These are phyloP conservation scores for Hemitrygon akajei DNA, from an alignment of 2,797 vertebrate genomes.

Conservation along the genomic window DNA sequence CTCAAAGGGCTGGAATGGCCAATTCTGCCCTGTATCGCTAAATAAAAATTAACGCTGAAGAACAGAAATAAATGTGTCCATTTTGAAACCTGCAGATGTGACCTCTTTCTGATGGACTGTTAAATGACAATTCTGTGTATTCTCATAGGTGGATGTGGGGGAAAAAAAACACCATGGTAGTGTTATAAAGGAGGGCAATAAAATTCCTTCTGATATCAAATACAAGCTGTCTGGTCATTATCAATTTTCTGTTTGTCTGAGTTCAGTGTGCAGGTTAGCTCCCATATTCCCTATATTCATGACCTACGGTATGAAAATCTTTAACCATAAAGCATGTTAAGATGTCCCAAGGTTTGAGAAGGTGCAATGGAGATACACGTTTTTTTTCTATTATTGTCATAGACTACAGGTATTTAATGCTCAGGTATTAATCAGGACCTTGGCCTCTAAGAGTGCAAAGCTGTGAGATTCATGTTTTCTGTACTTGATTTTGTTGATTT, in stretches of 20 bases:
- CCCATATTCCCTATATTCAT: neutral
- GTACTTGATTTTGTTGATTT: neutral
- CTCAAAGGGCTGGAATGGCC: too few species aligned
- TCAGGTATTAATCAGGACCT: neutral
- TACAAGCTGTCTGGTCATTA: neutral
- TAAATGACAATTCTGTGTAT: neutral
- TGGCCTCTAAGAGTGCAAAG: neutral
- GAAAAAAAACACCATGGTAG: too few species aligned
- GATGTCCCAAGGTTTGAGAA: neutral
- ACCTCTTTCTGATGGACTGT: neutral
- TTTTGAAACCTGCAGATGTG: neutral
- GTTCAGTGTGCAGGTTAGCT: neutral
- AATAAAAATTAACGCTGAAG: too few species aligned
- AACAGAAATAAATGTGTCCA: neutral
- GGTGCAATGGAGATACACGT: too few species aligned
- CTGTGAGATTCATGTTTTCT: neutral
- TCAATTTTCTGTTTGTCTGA: neutral
- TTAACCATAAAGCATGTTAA: neutral
- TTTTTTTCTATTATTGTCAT: neutral
- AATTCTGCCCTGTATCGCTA: too few species aligned
- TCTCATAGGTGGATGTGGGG: neutral
- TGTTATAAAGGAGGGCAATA: neutral
- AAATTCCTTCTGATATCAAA: neutral
- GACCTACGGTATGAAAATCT: neutral
- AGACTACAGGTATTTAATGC: too few species aligned